These are phyloP conservation scores for Nycticryphes semicollaris DNA, from an alignment of 2,113 vertebrate genomes.

Conservation along the genomic window DNA sequence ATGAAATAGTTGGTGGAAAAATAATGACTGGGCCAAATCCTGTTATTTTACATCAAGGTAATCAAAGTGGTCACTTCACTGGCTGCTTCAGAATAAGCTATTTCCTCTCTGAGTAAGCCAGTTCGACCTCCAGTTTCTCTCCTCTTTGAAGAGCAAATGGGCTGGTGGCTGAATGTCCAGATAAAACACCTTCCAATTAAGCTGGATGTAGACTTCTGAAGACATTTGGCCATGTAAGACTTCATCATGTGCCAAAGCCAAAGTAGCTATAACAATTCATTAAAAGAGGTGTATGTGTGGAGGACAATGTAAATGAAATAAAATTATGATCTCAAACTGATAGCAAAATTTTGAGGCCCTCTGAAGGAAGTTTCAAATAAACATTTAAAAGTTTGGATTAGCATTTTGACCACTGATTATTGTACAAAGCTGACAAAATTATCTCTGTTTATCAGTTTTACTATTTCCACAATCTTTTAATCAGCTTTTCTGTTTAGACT, in stretches of 20 bases:
- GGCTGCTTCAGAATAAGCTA: neutral
- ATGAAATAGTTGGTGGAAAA: constrained; percentile 20
- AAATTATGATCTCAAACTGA: neutral
- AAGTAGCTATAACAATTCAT: neutral
- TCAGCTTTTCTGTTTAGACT: neutral
- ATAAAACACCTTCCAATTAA: constrained; percentile 18
- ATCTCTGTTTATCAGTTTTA: neutral
- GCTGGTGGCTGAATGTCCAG: neutral
- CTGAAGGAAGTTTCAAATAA: neutral
- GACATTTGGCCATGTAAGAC: neutral
- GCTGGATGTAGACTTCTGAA: neutral
- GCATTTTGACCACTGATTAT: neutral
- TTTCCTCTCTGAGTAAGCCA: constrained; percentile 2
- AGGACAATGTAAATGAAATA: neutral
- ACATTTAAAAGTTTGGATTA: neutral
- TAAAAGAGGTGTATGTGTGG: rapidly evolving
- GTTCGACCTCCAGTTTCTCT: neutral
- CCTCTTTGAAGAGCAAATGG: neutral
- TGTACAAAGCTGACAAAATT: neutral
- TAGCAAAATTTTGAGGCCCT: neutral
- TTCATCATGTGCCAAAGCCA: neutral
- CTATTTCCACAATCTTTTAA: neutral
- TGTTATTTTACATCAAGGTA: constrained; percentile 20
- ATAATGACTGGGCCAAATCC: neutral
- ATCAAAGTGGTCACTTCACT: constrained; percentile 16